Evolutionary conservation across 2,888 invertebrate species (phyloP), one percentile per base, ranked within the genome.

Genomic region (Sycophila texana): DNA sequence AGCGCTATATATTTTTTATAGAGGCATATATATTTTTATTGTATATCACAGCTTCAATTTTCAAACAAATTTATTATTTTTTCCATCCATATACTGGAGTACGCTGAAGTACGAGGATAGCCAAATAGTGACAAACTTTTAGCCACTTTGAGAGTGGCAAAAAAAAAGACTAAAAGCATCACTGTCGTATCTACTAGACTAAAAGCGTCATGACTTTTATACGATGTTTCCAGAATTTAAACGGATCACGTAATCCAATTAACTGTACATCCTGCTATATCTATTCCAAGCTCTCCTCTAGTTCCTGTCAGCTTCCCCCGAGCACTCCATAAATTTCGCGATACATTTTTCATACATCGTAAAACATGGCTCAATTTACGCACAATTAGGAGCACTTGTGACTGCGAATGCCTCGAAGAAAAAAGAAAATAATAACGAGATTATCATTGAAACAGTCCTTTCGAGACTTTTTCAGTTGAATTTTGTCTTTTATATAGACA

Each of bases 161-260:
- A 22, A 5, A 39, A 30, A 71, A 18, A 67, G 16, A 13, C 16
- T n/a, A 66, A 51, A 66, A 67, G 53, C 22, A 2, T 30, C 7
- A 18, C 26, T 68, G 39, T 68, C 68, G 57, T 57, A 26, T 57
- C 22, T 12, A 57, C 39, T 20, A 16, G 4, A 30, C 68, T 68
- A 57, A 66, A 39, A 57, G 13, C 57, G 16, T 13, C 47, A n/a
- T 16, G 26, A 61, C 72, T 61, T 61, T 60, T 16, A 72, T 51
- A 39, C 39, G 20, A 57, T 57, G 47, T 57, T 55, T 20, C 16
- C 55, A 57, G 70, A 60, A 61, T 58, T 61, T 51, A 51, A 72
- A 26, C 72, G 53, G 72, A 72, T 61, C 51, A 49, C 22, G 61
- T 61, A 61, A 72, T 72, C 61, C 72, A 72, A 73, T 73, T 55